phyloP scores from a whole-genome alignment of 2,888 invertebrate genomes.

The Parasteatoda lunata region DNA sequence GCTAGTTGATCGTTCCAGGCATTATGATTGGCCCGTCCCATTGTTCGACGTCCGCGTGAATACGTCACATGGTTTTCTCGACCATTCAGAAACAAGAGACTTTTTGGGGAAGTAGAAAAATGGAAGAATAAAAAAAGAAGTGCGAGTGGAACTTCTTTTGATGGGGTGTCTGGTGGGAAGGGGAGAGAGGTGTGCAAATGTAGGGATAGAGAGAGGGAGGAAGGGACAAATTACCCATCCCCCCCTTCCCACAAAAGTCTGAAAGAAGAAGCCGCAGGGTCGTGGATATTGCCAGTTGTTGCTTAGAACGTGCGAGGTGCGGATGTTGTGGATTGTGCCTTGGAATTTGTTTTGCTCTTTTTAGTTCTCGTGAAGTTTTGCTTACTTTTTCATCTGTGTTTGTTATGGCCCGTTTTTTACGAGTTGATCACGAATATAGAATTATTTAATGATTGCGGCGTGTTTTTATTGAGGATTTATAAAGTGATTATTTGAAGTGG shows the following conservation, averaged over 20 bases:
- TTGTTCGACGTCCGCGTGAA: constrained; percentile 45
- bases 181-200: constrained; percentile 26
- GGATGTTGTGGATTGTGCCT: constrained; percentile 56
- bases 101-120: constrained; percentile 14
- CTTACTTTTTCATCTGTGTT: constrained; percentile 14
- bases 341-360: constrained; percentile 38
- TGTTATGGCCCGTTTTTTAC: constrained; percentile 27
- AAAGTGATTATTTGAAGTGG: constrained; percentile 39
- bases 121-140: constrained; percentile 22
- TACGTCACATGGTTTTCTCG: constrained; percentile 59
- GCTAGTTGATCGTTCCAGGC: constrained; percentile 60
- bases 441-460: constrained; percentile 34
- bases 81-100: constrained; percentile 63
- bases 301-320: constrained; percentile 40
- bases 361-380: background rate
- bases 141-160: constrained; percentile 57
- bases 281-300: constrained; percentile 53
- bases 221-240: constrained; percentile 11
- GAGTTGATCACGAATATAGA: constrained; percentile 30
- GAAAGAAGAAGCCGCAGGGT: constrained; percentile 65
- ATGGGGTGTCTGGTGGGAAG: constrained; percentile 46
- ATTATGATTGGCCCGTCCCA: constrained; percentile 63
- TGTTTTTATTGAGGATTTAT: constrained; percentile 43
- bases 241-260: constrained; percentile 17
- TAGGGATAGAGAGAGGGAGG: constrained; percentile 22